phyloP scores from a whole-genome alignment of 2,113 vertebrate genomes.

The Bungarus multicinctus region DNA sequence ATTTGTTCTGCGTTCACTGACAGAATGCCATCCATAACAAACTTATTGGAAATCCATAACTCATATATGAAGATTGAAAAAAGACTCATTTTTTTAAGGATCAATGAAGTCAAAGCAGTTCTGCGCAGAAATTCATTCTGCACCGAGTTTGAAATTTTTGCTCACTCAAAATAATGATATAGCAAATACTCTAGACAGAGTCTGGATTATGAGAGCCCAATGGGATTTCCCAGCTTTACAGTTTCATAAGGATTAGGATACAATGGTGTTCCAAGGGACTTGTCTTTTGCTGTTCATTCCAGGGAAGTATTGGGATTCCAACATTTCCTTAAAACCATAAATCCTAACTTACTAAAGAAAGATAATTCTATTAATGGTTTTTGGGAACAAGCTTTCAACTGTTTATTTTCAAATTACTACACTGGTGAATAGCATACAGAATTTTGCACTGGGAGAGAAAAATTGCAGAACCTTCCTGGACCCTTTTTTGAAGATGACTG shows the following conservation, averaged over 20 bases:
- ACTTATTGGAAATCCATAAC: background rate
- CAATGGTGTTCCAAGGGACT: background rate
- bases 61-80: background rate
- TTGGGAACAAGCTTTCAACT: background rate
- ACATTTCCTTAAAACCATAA: conserved; percentile 1
- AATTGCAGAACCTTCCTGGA: background rate
- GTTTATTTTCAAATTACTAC: background rate
- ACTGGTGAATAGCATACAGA: background rate
- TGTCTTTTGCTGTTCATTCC: conserved; percentile 5
- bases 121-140: background rate
- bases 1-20: conserved; percentile 7
- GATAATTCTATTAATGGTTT: conserved; percentile 2
- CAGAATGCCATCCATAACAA: background rate
- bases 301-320: background rate
- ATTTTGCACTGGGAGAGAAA: background rate
- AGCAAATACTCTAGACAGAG: background rate
- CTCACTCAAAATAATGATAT: background rate
- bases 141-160: background rate
- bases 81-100: background rate
- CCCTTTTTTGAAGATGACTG: conserved; percentile 1
- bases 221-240: background rate
- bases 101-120: background rate
- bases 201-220: background rate
- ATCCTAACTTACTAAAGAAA: background rate
- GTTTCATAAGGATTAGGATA: background rate